Evolutionary conservation across 23 tunicate species (phyloP), one percentile per base, ranked within the genome.

Genomic region (Ciona savignyi): DNA sequence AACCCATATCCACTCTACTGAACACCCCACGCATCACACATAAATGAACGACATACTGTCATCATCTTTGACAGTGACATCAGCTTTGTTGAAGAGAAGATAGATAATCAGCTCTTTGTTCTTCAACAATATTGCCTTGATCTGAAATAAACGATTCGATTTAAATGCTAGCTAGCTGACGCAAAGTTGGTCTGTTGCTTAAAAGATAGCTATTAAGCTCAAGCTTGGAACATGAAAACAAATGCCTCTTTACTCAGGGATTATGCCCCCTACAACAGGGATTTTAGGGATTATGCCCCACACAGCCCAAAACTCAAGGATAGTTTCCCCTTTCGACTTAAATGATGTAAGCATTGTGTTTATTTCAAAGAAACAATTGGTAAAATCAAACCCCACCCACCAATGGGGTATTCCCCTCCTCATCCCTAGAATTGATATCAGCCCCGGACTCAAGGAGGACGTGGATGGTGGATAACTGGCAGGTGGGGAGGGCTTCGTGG

Each of bases 371-470:
- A 65, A 65, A 65, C 11, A 65, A n/a, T 65, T n/a, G 20, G 69
- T 6, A 65, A 65, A 24, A 65, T n/a, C n/a, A 6, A 6, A 42
- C 56, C 56, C 56, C 56, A 42, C 56, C 56, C 56, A 86, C 93
- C 80, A 88, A 27, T 3, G 96, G 83, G 2, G 96, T 88, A 29
- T 88, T 78, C 3, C 96, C 96, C 23, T 65, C 72, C 4, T 73
- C 84, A 66, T 88, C 80, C 15, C 63, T 74, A 19, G 60, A 15
- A 51, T 88, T 82, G 23, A 88, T 56, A 33, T 88, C 83, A 31
- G 83, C 96, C 1, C 86, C 86, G 23, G 74, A 74, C 48, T 75
- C 77, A 29, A 77, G 51, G 11, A 88, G 80, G 25, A 88, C 34
- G 61, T 88, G 86, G 56, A 82, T 85, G 30, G 72, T 73, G 19